Base-by-base conservation (phyloP, 2,888 invertebrate species). In the Drosophila limbata region DNA sequence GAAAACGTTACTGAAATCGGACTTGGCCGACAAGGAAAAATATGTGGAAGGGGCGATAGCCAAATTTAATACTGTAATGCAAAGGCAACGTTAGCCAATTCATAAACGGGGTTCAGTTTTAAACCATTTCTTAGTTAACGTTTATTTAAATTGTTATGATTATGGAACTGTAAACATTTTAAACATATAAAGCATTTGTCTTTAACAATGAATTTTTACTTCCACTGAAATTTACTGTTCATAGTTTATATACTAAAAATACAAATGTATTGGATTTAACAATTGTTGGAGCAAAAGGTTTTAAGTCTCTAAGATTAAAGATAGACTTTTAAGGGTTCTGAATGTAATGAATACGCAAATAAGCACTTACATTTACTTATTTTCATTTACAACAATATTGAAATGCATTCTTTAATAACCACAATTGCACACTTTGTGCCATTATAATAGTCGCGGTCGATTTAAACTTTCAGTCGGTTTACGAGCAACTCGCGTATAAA, bases 1-100 rank as follows among this genome's bases (percentile, higher is more conserved):
- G 44, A 88, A 91, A 4, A 84, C 88, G 4, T 57, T 88, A 19
- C 70, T 93, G 0, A 91, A 91, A 57, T 90, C 90, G 11, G 91
- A 91, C 62, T 73, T 93, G 21, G 86, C 80, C 3, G 90, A 90
- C 8, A 91, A 91, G 44, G 91, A 92, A 48, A 91, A 90, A 66
- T 79, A 79, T 56, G 91, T 92, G 0, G 56, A 69, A 6, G 90
- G 90, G 42, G 93, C 92, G 70, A 84, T 92, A 11, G 69, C 67
- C 3, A 90, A 91, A 56, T 92, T 92, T 42, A 92, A 93, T 84
- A 67, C 69, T 9, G 86, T 88, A 1, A 63, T 91, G 45, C 78
- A 79, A 56, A 57, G 68, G 53, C 78, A 71, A 51, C 6, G 13
- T 11, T 55, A 64, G 35, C 4, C 17, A 25, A 9, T 31, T 11